Evolutionary conservation across 1,140 invertebrate genomes (phyloP).

Genomic region (Colletes gigas): DNA sequence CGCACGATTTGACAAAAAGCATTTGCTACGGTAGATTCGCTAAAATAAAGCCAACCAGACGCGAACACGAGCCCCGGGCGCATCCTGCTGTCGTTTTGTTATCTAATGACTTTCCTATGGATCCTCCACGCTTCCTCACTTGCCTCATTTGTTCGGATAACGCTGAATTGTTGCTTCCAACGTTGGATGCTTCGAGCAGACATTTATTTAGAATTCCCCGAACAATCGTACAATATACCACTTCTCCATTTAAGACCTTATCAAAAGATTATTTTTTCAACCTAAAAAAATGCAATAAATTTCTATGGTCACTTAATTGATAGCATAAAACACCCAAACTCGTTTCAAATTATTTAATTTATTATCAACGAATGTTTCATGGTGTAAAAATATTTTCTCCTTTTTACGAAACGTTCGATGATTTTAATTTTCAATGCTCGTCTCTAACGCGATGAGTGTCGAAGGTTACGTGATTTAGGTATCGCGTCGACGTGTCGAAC

Average conservation of each 20-base stretch:
- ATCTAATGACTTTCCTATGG: slow-evolving; percentile 30
- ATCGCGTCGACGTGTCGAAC: neutral
- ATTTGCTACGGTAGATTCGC: slow-evolving; percentile 38
- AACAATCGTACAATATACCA: too few species aligned
- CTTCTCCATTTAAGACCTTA: too few species aligned
- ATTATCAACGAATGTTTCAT: too few species aligned
- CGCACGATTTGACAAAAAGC: slow-evolving; percentile 70
- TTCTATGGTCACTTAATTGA: too few species aligned
- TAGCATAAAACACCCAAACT: too few species aligned
- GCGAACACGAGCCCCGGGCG: neutral
- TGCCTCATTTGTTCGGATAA: slow-evolving; percentile 3
- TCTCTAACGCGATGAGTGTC: neutral
- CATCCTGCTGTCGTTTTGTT: slow-evolving; percentile 9
- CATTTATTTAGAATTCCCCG: neutral
- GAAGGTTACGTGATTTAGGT: neutral
- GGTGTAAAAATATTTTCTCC: too few species aligned
- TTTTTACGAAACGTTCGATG: too few species aligned
- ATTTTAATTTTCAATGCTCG: too few species aligned
- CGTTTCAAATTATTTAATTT: too few species aligned
- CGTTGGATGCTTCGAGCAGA: neutral
- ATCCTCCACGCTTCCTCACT: neutral
- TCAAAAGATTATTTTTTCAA: too few species aligned
- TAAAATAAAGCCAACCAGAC: slow-evolving; percentile 60
- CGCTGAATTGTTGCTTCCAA: neutral
- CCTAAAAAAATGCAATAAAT: too few species aligned